Base-by-base conservation (phyloP, 2,888 invertebrate genomes). In the Pteria penguin region DNA sequence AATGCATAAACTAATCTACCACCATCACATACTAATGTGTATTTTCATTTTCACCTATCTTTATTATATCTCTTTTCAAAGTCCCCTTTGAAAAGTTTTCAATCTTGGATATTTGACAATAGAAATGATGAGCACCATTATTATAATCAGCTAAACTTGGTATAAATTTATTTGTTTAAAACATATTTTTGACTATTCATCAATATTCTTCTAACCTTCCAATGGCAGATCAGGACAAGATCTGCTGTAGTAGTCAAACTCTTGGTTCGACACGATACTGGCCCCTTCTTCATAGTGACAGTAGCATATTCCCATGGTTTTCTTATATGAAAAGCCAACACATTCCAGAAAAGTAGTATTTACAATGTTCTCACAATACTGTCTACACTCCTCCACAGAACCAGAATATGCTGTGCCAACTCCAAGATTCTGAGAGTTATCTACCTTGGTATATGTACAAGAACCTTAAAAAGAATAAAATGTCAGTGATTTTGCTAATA, bases 251-350 rank as follows among this genome's bases (percentile, higher is more conserved):
- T 27, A 45, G 52, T 70, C 70, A 58, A 24, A 61, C 14, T 27
- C 32, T 5, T 22, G 4, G 45, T 60, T 36, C 3, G 27, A 11
- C 36, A 18, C 22, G 2, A 61, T 18, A n/a, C 5, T 18, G 36
- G 61, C 60, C n/a, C 18, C 18, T 8, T 32, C 22, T 5, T 54
- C 70, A 45, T 60, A 60, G n/a, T 70, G 70, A 8, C 31, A 26
- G 5, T n/a, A 26, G 45, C 70, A 70, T 4, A 45, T 29, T 26
- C 27, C 22, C 27, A 60, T 26, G 27, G 36, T 24, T 2, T 11
- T 32, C 27, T 45, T 22, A n/a, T 70, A 70, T 1, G 60, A 60
- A 31, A 70, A 70, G 22, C 70, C 61, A 2, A 54, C 54, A 70
- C 70, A 70, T 33, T 60, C 4, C 29, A 70, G 22, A 2, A 26